Base-by-base conservation (phyloP, 2,797 vertebrate species). In the Scolopax bukidnonensis region DNA sequence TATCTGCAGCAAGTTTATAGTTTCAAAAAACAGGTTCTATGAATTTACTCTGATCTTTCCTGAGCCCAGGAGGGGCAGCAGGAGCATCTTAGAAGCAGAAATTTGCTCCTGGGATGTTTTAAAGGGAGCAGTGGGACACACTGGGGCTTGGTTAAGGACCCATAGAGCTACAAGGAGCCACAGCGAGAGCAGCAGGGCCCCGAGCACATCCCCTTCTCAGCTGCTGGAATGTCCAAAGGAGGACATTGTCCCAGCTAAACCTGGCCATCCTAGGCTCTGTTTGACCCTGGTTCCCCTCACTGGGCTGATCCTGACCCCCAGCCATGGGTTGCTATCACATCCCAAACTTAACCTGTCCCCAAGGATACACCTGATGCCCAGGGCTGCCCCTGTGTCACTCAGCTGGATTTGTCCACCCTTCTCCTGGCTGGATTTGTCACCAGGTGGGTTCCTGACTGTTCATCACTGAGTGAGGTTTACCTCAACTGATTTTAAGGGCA, bases 251-350 rank as follows among this genome's bases (percentile, higher is more conserved):
- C 59, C 23, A 60, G 27, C 36, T 45, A 36, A 77, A 53, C 54
- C 77, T 19, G 15, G 12, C 20, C 45, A n/a, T 20, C 30, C 45
- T 30, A 15, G 23, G 12, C 13, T 0, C 0, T 23, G 11, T n/a
- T 30, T 87, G 43, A 20, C 27, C 9, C 21, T 9, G 3, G 6
- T 12, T 85, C 17, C 13, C 36, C 12, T 18, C 54, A 13, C 17
- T 4, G 7, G 6, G 1, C 32, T 64, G 30, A 64, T 47, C 20
- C 48, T 51, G 20, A 21, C 4, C 16, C 30, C 21, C 16, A 15
- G 7, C 17, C 14, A 25, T 2, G 11, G 59, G 20, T 36, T 41
- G 21, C 59, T 20, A 23, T 4, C 0, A 32, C 3, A 4, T 23
- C 32, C 75, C 33, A 54, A 30, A 9, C 36, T 51, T 50, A 23